Evolutionary conservation across 2,113 vertebrate species (phyloP).

Genomic region (Apodemus sylvaticus): DNA sequence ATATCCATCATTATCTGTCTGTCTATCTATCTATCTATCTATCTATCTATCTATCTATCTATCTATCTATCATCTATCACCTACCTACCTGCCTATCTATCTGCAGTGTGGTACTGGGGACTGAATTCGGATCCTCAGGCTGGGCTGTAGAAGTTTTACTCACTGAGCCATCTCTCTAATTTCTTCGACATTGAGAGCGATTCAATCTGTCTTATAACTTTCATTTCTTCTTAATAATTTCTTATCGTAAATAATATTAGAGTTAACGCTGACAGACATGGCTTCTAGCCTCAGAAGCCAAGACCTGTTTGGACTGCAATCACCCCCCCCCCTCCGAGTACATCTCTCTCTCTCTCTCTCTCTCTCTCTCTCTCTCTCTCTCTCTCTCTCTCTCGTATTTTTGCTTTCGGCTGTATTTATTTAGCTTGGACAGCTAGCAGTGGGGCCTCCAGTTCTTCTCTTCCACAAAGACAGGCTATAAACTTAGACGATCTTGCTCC

Average conservation of each 20-base stretch:
- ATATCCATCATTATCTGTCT: neutral
- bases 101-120: neutral
- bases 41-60: neutral
- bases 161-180: neutral
- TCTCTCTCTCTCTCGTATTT: no score
- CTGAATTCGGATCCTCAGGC: neutral
- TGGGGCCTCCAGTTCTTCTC: neutral
- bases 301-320: neutral
- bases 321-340: neutral
- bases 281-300: neutral
- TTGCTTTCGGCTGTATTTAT: neutral
- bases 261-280: neutral
- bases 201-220: neutral
- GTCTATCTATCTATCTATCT: neutral
- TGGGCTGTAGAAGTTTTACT: neutral
- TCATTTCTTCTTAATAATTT: constrained; percentile 31
- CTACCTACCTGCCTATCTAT: no score
- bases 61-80: neutral
- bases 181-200: neutral
- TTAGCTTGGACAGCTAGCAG: neutral
- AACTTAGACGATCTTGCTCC: constrained; percentile 51
- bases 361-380: no score
- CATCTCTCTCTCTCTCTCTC: no score
- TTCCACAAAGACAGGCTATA: neutral
- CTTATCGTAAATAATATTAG: neutral